These are phyloP conservation scores for Triplophysa yarkandensis DNA, from an alignment of 2,797 vertebrate genomes.

Conservation along the genomic window DNA sequence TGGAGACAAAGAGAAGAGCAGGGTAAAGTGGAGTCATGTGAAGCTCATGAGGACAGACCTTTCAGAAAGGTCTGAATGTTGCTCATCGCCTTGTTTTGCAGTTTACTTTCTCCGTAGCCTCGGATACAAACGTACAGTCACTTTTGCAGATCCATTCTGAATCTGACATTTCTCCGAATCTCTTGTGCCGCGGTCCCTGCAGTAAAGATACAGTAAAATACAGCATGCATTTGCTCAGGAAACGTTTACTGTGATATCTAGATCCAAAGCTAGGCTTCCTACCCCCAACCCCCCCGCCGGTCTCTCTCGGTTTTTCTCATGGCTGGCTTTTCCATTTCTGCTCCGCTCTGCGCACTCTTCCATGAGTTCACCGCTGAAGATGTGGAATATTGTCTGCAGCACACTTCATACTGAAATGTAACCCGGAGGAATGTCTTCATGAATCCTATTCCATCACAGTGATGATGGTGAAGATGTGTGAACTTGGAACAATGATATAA, in stretches of 20 bases:
- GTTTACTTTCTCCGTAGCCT: constrained; percentile 54
- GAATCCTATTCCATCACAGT: constrained; percentile 20
- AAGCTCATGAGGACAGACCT: constrained; percentile 74
- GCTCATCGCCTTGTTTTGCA: constrained; percentile 62
- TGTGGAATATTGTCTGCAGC: constrained; percentile 52
- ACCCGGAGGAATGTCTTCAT: constrained; percentile 29
- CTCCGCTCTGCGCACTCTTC: constrained; percentile 42
- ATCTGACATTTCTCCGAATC: background rate
- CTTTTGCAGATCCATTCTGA: constrained; percentile 7
- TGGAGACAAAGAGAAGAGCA: constrained; percentile 46
- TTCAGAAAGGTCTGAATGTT: constrained; percentile 68
- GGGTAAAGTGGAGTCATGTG: constrained; percentile 79
- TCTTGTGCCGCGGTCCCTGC: background rate
- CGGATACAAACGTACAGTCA: constrained; percentile 29
- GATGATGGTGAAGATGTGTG: constrained; percentile 12
- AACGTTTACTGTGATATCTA: constrained; percentile 27
- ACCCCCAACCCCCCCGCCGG: background rate
- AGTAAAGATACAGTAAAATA: background rate
- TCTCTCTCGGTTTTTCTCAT: constrained; percentile 4
- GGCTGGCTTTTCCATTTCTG: constrained; percentile 49
- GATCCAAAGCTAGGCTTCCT: constrained; percentile 5
- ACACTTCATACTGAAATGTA: constrained; percentile 31
- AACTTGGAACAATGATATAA: constrained; percentile 17
- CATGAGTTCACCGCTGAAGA: constrained; percentile 46
- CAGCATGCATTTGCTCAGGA: constrained; percentile 12